Base-by-base conservation (phyloP, 2,888 invertebrate species). In the Mantis religiosa region DNA sequence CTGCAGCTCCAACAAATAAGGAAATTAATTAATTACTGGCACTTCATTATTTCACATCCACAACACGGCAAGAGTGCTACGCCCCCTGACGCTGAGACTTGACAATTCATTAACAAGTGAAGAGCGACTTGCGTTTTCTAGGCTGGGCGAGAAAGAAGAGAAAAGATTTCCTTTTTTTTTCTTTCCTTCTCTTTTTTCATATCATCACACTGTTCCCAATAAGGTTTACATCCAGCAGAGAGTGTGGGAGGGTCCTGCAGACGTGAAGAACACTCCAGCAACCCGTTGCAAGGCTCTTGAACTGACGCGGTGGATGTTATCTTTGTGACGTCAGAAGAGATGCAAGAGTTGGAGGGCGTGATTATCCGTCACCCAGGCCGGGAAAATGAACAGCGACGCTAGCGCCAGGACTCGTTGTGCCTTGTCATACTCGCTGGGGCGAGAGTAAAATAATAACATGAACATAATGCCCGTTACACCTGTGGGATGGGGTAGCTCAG, bases 21-120 rank as follows among this genome's bases (percentile, higher is more conserved):
- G 28, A 83, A 34, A 87, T 87, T 83, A 83, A 88, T 88, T 84
- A 84, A 88, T 88, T 84, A 88, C 30, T 83, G 47, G n/a, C n/a
- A 87, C 87, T 28, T 34, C 87, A 87, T 87, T 87, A 82, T 87
- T 30, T 82, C 20, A 12, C 54, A 82, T 82, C 87, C 54, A 71
- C 54, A 71, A 71, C 54, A 71, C 54, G 54, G 54, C 54, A 71
- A 71, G 54, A 71, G 54, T 71, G 54, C 54, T 71, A 71, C 54
- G 54, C 54, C 54, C 54, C 54, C 54, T 71, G 54, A 71, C 54
- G 54, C 25, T 71, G 54, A 71, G 54, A 71, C 54, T 87, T 87
- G 87, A 87, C n/a, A 87, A 87, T 87, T 87, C 87, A 87, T 87
- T 87, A 87, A 82, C 87, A 71, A 71, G 54, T 71, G 54, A 71